Evolutionary conservation across 2,113 vertebrate species (phyloP), one percentile per base, ranked within the genome.

Genomic region (Sclerurus mexicanus): DNA sequence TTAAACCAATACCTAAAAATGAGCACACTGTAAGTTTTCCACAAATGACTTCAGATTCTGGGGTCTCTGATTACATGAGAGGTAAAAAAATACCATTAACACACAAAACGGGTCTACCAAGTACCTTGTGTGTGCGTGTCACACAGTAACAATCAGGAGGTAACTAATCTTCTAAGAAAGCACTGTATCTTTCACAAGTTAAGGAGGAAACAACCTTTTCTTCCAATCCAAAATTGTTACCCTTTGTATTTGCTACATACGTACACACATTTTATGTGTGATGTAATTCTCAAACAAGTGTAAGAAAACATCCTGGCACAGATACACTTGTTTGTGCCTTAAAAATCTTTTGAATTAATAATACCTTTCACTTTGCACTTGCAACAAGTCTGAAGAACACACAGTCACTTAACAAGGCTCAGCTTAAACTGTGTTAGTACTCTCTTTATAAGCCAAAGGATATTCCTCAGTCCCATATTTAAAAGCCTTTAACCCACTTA

Each of bases 251-350:
- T 87, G 13, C 8, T 71, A 42, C 7, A 3, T 9, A 27, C 5
- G 2, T 33, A 2, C 12, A n/a, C n/a, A n/a, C n/a, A 64, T 30
- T 47, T 8, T 7, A 47, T 3, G 0, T 25, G 18, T 2, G 1
- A 4, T 14, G 10, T 55, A 25, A 47, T 31, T 75, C 84, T 52
- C 50, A 60, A 59, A 31, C 3, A 69, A 42, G 24, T 10, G 2
- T 19, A 47, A 58, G 12, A 79, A 59, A 84, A 68, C 14, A 47
- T 66, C 27, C 8, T 30, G 6, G 20, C 27, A 81, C 1, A 74
- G 18, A 81, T 14, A 39, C 0, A 1, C 20, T 40, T 72, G 20
- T 39, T 47, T 59, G 23, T 49, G 24, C 35, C 44, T 85, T 40
- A 21, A 52, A 78, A 87, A 71, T 5, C 24, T 19, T 40, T 2